Base-by-base conservation (phyloP, 2,113 vertebrate species). In the Cottus gobio region DNA sequence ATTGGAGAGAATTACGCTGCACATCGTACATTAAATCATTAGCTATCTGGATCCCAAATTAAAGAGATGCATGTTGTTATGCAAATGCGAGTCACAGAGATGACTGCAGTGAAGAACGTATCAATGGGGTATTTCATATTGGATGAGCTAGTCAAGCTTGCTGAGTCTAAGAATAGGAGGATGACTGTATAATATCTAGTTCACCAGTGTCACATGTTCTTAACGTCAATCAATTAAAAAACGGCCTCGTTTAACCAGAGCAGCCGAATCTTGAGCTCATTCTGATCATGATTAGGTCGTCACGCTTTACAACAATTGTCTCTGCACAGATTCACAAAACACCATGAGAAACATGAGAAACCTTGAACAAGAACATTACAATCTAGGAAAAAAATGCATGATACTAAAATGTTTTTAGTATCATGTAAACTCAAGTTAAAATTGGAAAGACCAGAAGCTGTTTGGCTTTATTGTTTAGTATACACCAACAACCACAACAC, bases 321-420 rank as follows among this genome's bases (percentile, higher is more conserved):
- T 46, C 46, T n/a, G 28, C 60, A 71, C 18, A 80, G 48, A 31
- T 68, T 77, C 56, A 72, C 56, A 71, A 26, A 60, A 12, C 10
- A 26, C 9, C 3, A 7, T 50, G 39, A 74, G 12, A 52, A 39
- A 61, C 42, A 56, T 28, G 48, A 79, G 57, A 75, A 57, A 64
- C 22, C 7, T 54, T 24, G 18, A 30, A 54, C 8, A 57, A 26
- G 12, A 71, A 37, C 6, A 22, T 77, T 65, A 42, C 18, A 20
- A 31, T 12, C 18, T 6, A 42, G 56, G 12, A 39, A 50, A 20
- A 44, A 18, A 3, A 56, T 7, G n/a, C n/a, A n/a, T n/a, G n/a
- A 36, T 37, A 37, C 36, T 7, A 37, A 12, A 18, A 5, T 20
- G 26, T 7, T 69, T 56, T 30, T 16, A 31, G 5, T 13, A 16